Evolutionary conservation across 2,888 invertebrate species (phyloP), one percentile per base, ranked within the genome.

Genomic region (Drosophila infuscata): DNA sequence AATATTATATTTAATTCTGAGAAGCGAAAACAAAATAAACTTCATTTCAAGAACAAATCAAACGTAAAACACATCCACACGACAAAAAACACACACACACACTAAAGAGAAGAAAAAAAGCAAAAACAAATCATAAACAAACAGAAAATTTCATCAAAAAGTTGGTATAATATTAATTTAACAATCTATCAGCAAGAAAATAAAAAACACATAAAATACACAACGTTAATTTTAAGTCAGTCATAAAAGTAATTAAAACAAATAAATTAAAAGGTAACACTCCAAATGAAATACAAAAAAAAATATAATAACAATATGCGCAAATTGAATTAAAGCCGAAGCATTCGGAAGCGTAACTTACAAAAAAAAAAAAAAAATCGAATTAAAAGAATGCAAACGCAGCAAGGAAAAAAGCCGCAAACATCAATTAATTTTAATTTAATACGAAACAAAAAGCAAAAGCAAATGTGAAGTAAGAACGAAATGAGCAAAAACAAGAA

Each of bases 1-100:
- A 91, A 89, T 88, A 90, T 90, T 90, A 88, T 91, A 89, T 91
- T 91, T 88, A 92, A 92, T 85, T 85, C 86, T 81, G 87, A 86
- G 90, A 86, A 90, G 91, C 86, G 82, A 86, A 84, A 89, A 81
- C 82, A 80, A 89, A 84, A 84, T 82, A 91, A 83, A 91, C 86
- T 88, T 84, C 80, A 86, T 89, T 91, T 88, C 78, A 83, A 82
- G 70, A 77, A 86, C 75, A 77, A 73, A 62, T 67, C 64, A 74
- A 70, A 77, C 67, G 72, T 74, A 65, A 74, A 69, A 80, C 43
- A 71, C 57, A 76, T 63, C 68, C 58, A 77, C 75, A 59, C 59
- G 25, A 25, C 25, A 25, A 25, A 25, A 25, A 25, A 61, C 66
- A 57, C 68, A 79, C 60, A 71, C 70, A 52, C 64, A 74, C 61